phyloP scores from a whole-genome alignment of 2,888 invertebrate genomes.

The Drosophila mimica region DNA sequence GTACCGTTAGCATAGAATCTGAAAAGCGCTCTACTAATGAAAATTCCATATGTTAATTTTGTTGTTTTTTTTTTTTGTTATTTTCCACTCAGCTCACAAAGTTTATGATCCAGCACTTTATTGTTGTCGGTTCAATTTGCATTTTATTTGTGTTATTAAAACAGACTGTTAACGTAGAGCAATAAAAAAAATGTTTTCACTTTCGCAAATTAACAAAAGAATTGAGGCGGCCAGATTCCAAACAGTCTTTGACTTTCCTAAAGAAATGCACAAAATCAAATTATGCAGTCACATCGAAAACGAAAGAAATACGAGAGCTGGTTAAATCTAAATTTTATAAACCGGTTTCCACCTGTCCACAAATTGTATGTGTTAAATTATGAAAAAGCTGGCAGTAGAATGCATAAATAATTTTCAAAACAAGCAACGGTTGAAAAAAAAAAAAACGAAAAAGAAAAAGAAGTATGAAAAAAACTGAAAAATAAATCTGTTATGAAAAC shows the following conservation, averaged over 20 bases:
- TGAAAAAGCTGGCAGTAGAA: conserved; percentile 68
- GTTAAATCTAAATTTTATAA: conserved; percentile 21
- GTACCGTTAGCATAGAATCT: conserved; percentile 57
- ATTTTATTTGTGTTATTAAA: conserved; percentile 56
- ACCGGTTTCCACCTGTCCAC: conserved; percentile 68
- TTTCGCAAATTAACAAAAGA: conserved; percentile 71
- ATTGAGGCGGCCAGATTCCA: conserved; percentile 24
- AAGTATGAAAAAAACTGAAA: conserved; percentile 5
- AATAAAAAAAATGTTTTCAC: conserved; percentile 70
- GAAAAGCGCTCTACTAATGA: conserved; percentile 26
- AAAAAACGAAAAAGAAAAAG: conserved; percentile 6
- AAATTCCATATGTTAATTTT: conserved; percentile 52
- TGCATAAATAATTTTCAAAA: conserved; percentile 65
- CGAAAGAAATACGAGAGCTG: conserved; percentile 16
- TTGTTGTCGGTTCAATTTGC: conserved; percentile 40
- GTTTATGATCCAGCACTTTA: conserved; percentile 46
- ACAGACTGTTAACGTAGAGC: conserved; percentile 17
- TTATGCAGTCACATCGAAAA: conserved; percentile 42
- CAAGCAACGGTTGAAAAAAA: conserved; percentile 31
- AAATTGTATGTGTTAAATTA: conserved; percentile 48
- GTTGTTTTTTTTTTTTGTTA: background rate
- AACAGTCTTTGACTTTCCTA: conserved; percentile 34
- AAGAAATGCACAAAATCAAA: conserved; percentile 46
- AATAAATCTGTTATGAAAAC: conserved; percentile 36
- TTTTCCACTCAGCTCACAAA: conserved; percentile 8